Percentiles rank a stretch among this genome's conserved stretches.
These are phyloP conservation scores for Labia minor DNA, from an alignment of 2,888 invertebrate species.

Conservation along the genomic window DNA sequence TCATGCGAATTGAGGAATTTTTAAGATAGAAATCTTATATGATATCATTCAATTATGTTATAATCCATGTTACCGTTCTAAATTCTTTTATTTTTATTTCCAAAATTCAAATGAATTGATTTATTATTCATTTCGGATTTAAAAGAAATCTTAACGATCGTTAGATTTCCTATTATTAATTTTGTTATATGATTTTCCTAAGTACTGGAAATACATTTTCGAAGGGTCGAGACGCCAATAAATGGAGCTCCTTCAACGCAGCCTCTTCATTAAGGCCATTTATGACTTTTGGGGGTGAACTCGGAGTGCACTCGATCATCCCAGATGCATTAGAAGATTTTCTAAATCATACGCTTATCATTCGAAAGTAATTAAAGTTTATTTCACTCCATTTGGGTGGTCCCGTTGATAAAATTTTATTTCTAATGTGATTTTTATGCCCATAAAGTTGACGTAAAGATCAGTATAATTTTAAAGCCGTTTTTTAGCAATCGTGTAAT, in stretches of 20 bases:
- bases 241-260: neutral
- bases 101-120: too few relatives aligned
- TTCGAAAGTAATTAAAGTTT: neutral
- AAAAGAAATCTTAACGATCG: too few relatives aligned
- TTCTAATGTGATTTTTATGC: slow-evolving; percentile 1
- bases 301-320: neutral
- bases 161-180: too few relatives aligned
- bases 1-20: too few relatives aligned
- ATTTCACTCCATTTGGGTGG: slow-evolving; percentile 4
- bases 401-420: neutral
- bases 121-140: too few relatives aligned
- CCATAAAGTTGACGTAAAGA: slow-evolving; percentile 5
- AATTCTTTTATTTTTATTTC: too few relatives aligned
- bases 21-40: too few relatives aligned
- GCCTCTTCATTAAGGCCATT: neutral
- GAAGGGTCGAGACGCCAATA: neutral
- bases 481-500: slow-evolving; percentile 7
- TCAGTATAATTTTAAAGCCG: slow-evolving; percentile 1
- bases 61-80: too few relatives aligned
- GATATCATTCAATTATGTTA: too few relatives aligned
- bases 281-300: neutral
- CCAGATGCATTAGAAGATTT: neutral
- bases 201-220: too few relatives aligned
- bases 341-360: neutral
- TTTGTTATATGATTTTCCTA: too few relatives aligned